These are phyloP conservation scores for Lagenorhynchus albirostris DNA, from an alignment of 2,113 vertebrate genomes.

Conservation along the genomic window DNA sequence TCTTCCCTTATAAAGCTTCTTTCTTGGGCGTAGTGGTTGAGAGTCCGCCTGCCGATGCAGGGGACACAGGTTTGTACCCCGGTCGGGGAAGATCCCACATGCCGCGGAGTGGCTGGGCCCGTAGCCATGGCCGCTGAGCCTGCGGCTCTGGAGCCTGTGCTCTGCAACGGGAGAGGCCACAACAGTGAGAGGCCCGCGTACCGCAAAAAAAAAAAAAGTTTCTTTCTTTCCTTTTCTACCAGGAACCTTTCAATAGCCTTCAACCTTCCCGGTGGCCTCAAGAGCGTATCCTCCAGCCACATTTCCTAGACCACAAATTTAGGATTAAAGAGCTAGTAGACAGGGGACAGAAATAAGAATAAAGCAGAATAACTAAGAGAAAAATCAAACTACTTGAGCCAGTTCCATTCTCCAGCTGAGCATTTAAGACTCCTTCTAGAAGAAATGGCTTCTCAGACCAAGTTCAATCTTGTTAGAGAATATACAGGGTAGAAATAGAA, in stretches of 20 bases:
- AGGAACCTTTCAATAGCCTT: background rate
- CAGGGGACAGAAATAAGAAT: background rate
- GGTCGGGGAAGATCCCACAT: no score
- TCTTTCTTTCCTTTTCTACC: background rate
- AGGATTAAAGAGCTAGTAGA: background rate
- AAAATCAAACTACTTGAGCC: background rate
- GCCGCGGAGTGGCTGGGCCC: no score
- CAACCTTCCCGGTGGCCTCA: background rate
- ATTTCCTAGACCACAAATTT: background rate
- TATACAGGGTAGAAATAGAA: background rate
- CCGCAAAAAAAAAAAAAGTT: background rate
- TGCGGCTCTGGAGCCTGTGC: no score
- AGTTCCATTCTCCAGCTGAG: background rate
- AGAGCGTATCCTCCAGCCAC: background rate
- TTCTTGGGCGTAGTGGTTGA: background rate
- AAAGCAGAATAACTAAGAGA: background rate
- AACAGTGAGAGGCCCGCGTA: no score
- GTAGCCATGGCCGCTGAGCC: no score
- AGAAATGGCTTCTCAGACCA: background rate
- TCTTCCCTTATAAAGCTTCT: background rate
- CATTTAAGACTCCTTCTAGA: background rate
- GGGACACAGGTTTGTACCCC: no score
- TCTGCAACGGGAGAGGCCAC: no score
- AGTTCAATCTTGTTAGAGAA: background rate
- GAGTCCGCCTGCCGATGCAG: no score